These are phyloP conservation scores for Alcedo quadribrachys DNA, from an alignment of 2,797 vertebrate species.

Conservation along the genomic window DNA sequence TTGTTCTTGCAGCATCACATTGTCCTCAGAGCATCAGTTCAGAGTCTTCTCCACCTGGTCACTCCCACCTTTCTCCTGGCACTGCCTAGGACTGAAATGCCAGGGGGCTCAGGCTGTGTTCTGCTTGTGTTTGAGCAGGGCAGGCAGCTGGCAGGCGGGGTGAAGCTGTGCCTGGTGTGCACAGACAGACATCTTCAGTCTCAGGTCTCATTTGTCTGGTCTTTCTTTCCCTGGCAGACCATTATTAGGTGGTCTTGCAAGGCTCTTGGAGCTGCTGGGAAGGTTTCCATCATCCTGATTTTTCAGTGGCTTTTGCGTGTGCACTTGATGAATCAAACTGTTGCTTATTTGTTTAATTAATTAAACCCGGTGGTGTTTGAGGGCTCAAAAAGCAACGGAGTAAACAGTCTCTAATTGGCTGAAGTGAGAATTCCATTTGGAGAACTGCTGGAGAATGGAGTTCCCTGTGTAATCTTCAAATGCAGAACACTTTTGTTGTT, in stretches of 20 bases:
- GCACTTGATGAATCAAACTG: slow-evolving; percentile 33
- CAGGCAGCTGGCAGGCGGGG: not conserved
- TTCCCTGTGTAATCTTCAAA: slow-evolving; percentile 3
- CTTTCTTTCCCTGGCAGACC: not conserved
- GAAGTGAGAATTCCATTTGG: slow-evolving; percentile 48
- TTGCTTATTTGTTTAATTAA: slow-evolving; percentile 48
- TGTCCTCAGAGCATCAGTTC: not conserved
- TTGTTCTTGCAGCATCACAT: not conserved
- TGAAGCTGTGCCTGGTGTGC: not conserved
- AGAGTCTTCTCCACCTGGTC: not conserved
- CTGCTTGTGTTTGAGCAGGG: not conserved
- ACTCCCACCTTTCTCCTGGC: not conserved
- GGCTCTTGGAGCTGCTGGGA: not conserved
- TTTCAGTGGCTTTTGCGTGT: not conserved
- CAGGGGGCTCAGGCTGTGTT: not conserved
- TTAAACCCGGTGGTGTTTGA: slow-evolving; percentile 28
- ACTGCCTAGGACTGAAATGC: not conserved
- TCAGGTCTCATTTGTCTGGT: not conserved
- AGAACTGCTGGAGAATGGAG: slow-evolving; percentile 1
- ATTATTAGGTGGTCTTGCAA: not conserved
- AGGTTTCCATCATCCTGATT: not conserved
- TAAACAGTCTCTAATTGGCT: slow-evolving; percentile 45
- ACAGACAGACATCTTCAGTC: not conserved
- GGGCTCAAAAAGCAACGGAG: slow-evolving; percentile 7
- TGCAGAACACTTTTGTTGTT: not conserved